phyloP scores from a whole-genome alignment of 2,113 vertebrate genomes.

The Galemys pyrenaicus region DNA sequence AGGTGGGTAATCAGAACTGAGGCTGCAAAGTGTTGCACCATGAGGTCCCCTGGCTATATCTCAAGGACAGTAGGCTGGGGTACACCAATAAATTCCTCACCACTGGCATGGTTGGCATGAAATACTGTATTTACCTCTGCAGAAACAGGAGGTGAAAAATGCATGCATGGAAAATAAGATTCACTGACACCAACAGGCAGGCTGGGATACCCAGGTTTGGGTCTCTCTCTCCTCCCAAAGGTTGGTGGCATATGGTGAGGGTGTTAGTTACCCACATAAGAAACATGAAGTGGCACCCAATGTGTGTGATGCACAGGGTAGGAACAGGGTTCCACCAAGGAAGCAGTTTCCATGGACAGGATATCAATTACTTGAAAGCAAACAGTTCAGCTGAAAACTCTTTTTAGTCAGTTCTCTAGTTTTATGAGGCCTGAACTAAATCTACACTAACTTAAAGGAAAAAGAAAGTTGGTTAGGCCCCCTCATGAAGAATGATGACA shows the following conservation, averaged over 20 bases:
- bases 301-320: background rate
- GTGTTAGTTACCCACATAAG: background rate
- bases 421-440: constrained; percentile 39
- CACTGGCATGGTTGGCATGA: constrained; percentile 31
- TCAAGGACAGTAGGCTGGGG: constrained; percentile 23
- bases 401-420: constrained; percentile 13
- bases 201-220: background rate
- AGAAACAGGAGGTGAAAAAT: constrained; percentile 41
- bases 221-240: background rate
- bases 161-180: background rate
- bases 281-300: background rate
- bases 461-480: background rate
- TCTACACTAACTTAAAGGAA: background rate
- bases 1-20: accelerated
- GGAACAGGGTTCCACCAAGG: background rate
- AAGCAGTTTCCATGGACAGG: background rate
- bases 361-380: background rate
- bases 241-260: background rate
- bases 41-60: background rate
- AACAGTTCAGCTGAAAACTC: background rate
- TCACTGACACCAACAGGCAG: constrained; percentile 17
- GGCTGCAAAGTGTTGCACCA: background rate
- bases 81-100: constrained; percentile 10
- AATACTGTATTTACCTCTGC: constrained; percentile 51
- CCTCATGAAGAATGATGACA: background rate